Conservation (phyloP, 2,888 invertebrate genomes). For the Biston stratarius region DNA sequence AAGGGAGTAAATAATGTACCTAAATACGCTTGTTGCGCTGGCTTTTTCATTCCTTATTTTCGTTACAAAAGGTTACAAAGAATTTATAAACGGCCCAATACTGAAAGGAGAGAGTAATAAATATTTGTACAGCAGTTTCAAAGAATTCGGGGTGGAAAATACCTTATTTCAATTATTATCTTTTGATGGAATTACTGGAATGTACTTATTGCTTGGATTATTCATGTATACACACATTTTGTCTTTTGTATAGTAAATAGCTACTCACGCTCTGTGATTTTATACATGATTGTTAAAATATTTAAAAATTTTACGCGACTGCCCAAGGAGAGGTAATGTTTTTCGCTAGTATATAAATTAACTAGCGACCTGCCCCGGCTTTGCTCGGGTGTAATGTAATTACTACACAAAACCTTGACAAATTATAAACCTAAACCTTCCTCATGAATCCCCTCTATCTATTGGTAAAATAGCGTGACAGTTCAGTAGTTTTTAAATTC, state of each 20-base stretch:
- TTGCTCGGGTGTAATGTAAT: too few relatives aligned
- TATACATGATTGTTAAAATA: not conserved
- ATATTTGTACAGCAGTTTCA: slow-evolving; percentile 24
- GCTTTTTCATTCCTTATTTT: slow-evolving; percentile 32
- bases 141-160: slow-evolving; percentile 19
- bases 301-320: too few relatives aligned
- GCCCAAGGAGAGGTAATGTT: too few relatives aligned
- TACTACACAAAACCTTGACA: too few relatives aligned
- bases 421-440: too few relatives aligned
- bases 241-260: too few relatives aligned
- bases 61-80: slow-evolving; percentile 15
- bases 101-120: slow-evolving; percentile 13
- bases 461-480: too few relatives aligned
- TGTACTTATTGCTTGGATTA: not conserved
- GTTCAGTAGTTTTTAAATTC: too few relatives aligned
- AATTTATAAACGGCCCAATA: slow-evolving; percentile 20
- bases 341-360: too few relatives aligned
- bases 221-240: too few relatives aligned
- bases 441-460: too few relatives aligned
- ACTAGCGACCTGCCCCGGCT: too few relatives aligned
- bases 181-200: slow-evolving; percentile 9
- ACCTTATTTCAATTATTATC: slow-evolving; percentile 33
- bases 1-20: slow-evolving; percentile 35
- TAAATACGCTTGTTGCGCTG: slow-evolving; percentile 28
- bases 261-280: not conserved